Base-by-base conservation (phyloP, 1,140 invertebrate genomes). In the Pseudoatta argentina region DNA sequence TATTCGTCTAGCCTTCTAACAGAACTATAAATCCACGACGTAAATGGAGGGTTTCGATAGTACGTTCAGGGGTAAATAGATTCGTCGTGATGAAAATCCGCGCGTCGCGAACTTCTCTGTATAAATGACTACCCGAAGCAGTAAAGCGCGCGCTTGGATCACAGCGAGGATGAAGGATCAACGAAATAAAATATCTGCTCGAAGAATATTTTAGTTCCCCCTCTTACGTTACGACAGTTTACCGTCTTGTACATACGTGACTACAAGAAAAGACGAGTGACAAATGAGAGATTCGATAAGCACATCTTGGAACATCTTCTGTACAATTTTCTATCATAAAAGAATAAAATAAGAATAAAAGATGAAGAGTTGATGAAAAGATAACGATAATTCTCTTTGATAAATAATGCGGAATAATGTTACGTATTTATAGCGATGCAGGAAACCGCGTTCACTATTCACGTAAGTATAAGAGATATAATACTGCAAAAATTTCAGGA, bases 1-100 rank as follows among this genome's bases (percentile, higher is more conserved):
- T 55, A 86, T 88, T 88, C 87, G 86, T 89, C 78, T 66, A 51
- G 53, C 10, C 66, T 18, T 14, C 73, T 85, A 88, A 89, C 79
- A 59, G 57, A 66, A 34, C 59, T 51, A 85, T 89, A 89, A 89
- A 89, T 88, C 59, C 53, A 24, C 21, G 27, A 59, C 48, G 71
- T 75, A 64, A 88, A 77, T 77, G 72, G 48, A 51, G n/a, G 51
- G 53, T 48, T 48, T 59, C 69, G 57, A 78, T 85, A 72, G 82
- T 39, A 51, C 86, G n/a, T 85, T 78, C 79, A 24, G 51, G 18
- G 48, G 63, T 63, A 75, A 72, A 81, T 82, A 67, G 51, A 83
- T 87, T 76, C 66, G 69, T 87, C 44, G 67, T 81, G 77, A 87
- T 73, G 21, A 87, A 72, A 86, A 86, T 86, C 57, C 51, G 55